Conservation (phyloP, 2,888 invertebrate genomes). For the Archips xylosteana region DNA sequence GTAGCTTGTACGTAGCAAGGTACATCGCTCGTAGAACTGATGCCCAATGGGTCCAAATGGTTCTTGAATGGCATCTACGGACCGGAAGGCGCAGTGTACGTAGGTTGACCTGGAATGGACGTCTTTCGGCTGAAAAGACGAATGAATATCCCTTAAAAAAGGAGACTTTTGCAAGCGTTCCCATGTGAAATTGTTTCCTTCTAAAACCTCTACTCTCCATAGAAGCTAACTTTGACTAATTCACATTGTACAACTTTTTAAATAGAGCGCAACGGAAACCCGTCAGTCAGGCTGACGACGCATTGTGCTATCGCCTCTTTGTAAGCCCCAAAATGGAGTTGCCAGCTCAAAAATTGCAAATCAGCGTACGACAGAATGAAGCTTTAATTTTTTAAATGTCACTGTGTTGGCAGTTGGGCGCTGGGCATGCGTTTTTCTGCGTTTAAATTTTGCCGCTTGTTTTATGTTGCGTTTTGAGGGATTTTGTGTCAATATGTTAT, state of each 20-base stretch:
- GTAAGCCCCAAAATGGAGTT: constrained; percentile 34
- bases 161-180: too few species aligned
- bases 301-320: constrained; percentile 36
- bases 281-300: constrained; percentile 39
- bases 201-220: too few species aligned
- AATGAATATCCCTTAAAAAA: too few species aligned
- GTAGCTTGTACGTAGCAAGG: too few species aligned
- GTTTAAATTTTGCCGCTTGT: background rate
- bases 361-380: constrained; percentile 37
- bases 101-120: too few species aligned
- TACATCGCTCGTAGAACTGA: too few species aligned
- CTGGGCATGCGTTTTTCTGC: constrained; percentile 14
- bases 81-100: too few species aligned
- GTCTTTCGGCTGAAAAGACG: too few species aligned
- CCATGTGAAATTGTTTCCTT: too few species aligned
- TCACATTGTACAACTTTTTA: constrained; percentile 2
- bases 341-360: constrained; percentile 39
- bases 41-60: too few species aligned
- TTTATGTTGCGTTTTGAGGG: background rate
- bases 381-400: constrained; percentile 40
- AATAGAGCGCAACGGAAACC: constrained; percentile 17
- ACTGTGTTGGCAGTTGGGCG: constrained; percentile 13
- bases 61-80: too few species aligned
- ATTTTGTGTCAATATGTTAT: constrained; percentile 7
- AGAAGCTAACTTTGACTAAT: background rate